Evolutionary conservation across 2,888 invertebrate genomes (phyloP).

Genomic region (Torymus tubicola): DNA sequence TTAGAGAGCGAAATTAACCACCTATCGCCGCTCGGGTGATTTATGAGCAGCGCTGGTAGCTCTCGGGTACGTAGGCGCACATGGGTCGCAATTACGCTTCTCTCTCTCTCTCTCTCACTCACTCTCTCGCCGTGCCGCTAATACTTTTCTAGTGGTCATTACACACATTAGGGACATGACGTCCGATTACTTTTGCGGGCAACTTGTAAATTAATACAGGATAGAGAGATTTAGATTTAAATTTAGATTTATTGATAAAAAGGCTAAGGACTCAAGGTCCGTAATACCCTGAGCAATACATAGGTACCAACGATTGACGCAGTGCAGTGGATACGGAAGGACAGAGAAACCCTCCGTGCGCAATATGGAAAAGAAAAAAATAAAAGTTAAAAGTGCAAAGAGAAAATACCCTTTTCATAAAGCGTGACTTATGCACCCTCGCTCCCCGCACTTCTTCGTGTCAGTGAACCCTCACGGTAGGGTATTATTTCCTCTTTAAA

Average conservation of each 20-base stretch:
- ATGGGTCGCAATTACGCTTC: slow-evolving; percentile 45
- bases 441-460: not conserved
- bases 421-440: slow-evolving; percentile 13
- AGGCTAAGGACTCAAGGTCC: too few species aligned
- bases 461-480: slow-evolving; percentile 12
- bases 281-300: too few species aligned
- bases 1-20: slow-evolving; percentile 55
- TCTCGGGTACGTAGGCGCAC: slow-evolving; percentile 20
- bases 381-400: too few species aligned
- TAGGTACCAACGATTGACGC: too few species aligned
- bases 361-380: too few species aligned
- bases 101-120: too few species aligned
- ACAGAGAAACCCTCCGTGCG: too few species aligned
- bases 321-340: too few species aligned
- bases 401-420: slow-evolving; percentile 18
- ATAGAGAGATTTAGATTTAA: too few species aligned
- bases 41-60: slow-evolving; percentile 47
- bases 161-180: slow-evolving; percentile 52
- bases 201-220: slow-evolving; percentile 50
- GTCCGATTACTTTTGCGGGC: slow-evolving; percentile 51
- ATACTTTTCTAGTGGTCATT: slow-evolving; percentile 55
- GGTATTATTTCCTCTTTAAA: slow-evolving; percentile 22
- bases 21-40: slow-evolving; percentile 51
- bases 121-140: slow-evolving; percentile 21
- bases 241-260: too few species aligned